Evolutionary conservation across 1,140 invertebrate genomes (phyloP), one percentile per base, ranked within the genome.

Genomic region (Metopolophium dirhodum): DNA sequence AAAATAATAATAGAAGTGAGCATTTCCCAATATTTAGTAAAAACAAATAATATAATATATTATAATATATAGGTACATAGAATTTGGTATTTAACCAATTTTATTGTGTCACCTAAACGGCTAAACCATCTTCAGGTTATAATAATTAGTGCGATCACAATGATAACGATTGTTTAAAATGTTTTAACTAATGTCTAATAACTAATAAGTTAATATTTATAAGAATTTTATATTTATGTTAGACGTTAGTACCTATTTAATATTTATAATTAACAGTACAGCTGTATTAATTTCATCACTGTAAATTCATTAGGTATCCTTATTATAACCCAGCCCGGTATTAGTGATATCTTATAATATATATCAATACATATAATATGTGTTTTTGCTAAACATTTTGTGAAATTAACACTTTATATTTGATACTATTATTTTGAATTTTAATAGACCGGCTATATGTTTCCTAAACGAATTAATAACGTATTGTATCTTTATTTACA

Each of bases 401-500:
- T n/a, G 61, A 77, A 77, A 77, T 8, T 11, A 77, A n/a, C n/a
- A 77, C 61, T 77, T 6, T 14, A 77, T 77, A 54, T 18, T 51
- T 51, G 49, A 54, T 54, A 77, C n/a, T 9, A n/a, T 77, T 77
- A 77, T n/a, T 77, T 18, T 77, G 14, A 77, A n/a, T n/a, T 77
- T 77, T 77, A 77, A 77, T n/a, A 77, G 61, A n/a, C 30, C 11
- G 30, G 14, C 14, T 77, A 68, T 11, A 18, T 18, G n/a, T 35
- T 7, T 77, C 4, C n/a, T 77, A n/a, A n/a, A 77, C n/a, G 18
- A 77, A 18, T 14, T 11, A 77, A 77, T 77, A 85, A 85, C 23
- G 51, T 47, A 47, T 9, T 11, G 18, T 35, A 35, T 47, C 7
- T 26, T 88, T 49, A 91, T 89, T 95, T 95, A 9, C 94, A 97